Evolutionary conservation across 2,113 vertebrate species (phyloP).

Genomic region (Pandion haliaetus): DNA sequence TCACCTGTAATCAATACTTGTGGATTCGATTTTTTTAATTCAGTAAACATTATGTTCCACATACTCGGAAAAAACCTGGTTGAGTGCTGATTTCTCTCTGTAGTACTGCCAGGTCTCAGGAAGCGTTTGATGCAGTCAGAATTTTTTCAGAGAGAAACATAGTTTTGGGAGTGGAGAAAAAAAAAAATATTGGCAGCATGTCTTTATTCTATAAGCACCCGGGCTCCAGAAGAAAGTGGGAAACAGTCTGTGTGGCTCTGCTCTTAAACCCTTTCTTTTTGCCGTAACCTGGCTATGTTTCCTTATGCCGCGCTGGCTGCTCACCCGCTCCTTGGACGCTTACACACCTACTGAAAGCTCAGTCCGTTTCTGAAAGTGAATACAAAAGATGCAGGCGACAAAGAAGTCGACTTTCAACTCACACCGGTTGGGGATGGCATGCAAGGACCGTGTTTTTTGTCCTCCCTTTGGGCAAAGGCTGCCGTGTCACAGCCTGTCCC

Average conservation of each 20-base stretch:
- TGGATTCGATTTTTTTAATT: neutral
- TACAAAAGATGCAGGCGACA: neutral
- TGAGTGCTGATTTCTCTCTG: neutral
- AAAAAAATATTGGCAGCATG: neutral
- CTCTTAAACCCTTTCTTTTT: neutral
- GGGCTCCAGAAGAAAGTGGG: neutral
- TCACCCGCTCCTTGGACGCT: neutral
- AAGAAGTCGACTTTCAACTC: neutral
- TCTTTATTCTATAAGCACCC: neutral
- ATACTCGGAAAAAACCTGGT: neutral
- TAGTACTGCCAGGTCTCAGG: neutral
- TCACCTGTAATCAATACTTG: neutral
- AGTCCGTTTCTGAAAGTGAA: neutral
- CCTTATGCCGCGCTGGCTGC: neutral
- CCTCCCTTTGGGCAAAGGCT: neutral
- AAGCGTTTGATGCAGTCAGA: neutral
- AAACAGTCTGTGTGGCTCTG: neutral
- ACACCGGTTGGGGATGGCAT: neutral
- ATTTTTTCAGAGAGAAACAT: neutral
- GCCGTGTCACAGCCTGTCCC: neutral
- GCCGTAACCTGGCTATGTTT: neutral
- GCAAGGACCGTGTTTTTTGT: neutral
- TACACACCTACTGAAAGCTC: neutral
- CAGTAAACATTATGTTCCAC: neutral
- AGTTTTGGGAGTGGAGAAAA: neutral